Percentiles rank a stretch among this genome's conserved stretches.
phyloP scores from a whole-genome alignment of 2,113 vertebrate species.

The Speoplatyrhinus poulsoni region DNA sequence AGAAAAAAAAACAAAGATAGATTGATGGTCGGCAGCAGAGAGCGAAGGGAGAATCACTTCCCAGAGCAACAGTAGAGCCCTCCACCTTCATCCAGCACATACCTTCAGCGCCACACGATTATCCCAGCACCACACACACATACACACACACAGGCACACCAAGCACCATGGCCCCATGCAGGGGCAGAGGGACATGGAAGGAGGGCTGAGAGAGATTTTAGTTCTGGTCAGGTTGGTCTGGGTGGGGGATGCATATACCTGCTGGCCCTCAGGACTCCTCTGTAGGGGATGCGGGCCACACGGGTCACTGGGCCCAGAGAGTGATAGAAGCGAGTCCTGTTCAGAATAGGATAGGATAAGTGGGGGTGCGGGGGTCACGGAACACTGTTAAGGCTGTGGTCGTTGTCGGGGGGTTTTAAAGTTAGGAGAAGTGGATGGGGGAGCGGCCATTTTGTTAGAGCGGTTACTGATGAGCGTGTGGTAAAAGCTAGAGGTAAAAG shows the following conservation, averaged over 20 bases:
- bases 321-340: constrained; percentile 99
- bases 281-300: constrained; percentile 95
- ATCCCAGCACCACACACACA: constrained; percentile 31
- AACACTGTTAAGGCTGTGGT: constrained; percentile 53
- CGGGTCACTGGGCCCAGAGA: constrained; percentile 97
- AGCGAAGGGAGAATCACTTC: constrained; percentile 52
- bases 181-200: constrained; percentile 32
- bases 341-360: constrained; percentile 83
- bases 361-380: constrained; percentile 44
- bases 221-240: constrained; percentile 51
- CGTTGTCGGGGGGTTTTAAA: constrained; percentile 12
- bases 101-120: constrained; percentile 55
- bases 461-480: constrained; percentile 31
- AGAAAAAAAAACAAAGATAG: constrained; percentile 1
- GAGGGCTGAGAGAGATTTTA: constrained; percentile 63
- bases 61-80: constrained; percentile 9
- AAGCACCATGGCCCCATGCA: constrained; percentile 41
- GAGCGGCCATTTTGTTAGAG: constrained; percentile 35
- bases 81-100: constrained; percentile 42
- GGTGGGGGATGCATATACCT: constrained; percentile 84
- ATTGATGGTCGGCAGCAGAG: constrained; percentile 19
- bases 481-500: constrained; percentile 8
- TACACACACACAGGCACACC: constrained; percentile 47
- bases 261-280: constrained; percentile 95
- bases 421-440: constrained; percentile 38